Base-by-base conservation (phyloP, 1,140 invertebrate genomes). In the Aleiodes sp. region DNA sequence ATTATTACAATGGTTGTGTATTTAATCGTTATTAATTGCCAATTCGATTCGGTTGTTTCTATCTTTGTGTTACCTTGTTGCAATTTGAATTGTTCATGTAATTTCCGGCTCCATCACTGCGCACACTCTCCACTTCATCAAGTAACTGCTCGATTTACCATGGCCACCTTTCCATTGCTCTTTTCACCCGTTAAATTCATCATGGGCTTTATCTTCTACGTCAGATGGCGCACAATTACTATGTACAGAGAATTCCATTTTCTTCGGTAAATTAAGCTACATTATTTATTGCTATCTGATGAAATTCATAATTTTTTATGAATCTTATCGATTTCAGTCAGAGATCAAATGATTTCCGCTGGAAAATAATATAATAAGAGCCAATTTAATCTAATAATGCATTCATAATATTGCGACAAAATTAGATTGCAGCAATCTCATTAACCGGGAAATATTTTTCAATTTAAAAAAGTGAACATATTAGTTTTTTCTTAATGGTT, bases 151-250 rank as follows among this genome's bases (percentile, higher is more conserved):
- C 63, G 21, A 10, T 65, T 65, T 52, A 52, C 43, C 39, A 31
- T 19, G 24, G 12, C 62, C 60, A 59, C 1, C 21, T 12, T 28
- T 29, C 35, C 61, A 37, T 37, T 31, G 43, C 59, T 31, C 24
- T 68, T 39, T 61, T n/a, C n/a, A n/a, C 28, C 35, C 43, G 26
- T 26, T 35, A 33, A 4, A 31, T 26, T 4, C 14, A 57, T 35
- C 43, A 28, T 52, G 21, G 6, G 37, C 33, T 59, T 41, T 37
- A 19, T 7, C 56, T 33, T 10, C 29, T 29, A 26, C 26, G 33
- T 57, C 28, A 70, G 68, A 70, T 70, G 68, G 68, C 68, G 52
- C 61, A 64, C 68, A 24, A 69, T 62, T 68, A 69, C 33, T 21
- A 64, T 64, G n/a, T n/a, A n/a, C n/a, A n/a, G n/a, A n/a, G n/a